Percentiles rank a stretch among this genome's conserved stretches.
Conservation (phyloP, 2,888 invertebrate species). For the Aporophyla nigra region DNA sequence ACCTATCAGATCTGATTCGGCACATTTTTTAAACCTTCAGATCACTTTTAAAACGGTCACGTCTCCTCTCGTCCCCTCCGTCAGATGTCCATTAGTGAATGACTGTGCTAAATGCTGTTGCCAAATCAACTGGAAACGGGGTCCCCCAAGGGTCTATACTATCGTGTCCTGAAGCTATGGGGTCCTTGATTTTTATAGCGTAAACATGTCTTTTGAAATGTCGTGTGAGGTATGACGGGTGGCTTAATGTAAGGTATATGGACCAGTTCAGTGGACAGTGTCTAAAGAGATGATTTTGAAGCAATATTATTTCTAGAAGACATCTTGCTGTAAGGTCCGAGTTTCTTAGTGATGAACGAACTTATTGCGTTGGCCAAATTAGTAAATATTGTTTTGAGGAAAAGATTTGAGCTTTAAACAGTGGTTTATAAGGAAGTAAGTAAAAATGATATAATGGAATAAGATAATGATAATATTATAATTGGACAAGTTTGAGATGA, state of each 20-base stretch:
- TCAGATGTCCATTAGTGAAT: slow-evolving; percentile 71
- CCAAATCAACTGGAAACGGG: slow-evolving; percentile 75
- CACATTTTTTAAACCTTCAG: slow-evolving; percentile 54
- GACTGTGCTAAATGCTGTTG: slow-evolving; percentile 67
- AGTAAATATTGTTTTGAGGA: background rate
- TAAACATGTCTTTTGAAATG: slow-evolving; percentile 52
- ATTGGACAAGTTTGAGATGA: background rate
- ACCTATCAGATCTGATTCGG: slow-evolving; percentile 54
- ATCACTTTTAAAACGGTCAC: slow-evolving; percentile 62
- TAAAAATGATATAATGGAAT: no score
- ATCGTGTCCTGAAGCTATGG: slow-evolving; percentile 48
- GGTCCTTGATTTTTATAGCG: slow-evolving; percentile 57
- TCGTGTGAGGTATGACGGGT: slow-evolving; percentile 33
- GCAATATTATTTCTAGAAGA: no score
- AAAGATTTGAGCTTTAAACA: background rate
- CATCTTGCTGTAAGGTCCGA: background rate
- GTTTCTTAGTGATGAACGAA: background rate
- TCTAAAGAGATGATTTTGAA: background rate
- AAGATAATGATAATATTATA: no score
- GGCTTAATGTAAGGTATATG: slow-evolving; percentile 32
- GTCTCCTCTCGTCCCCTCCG: slow-evolving; percentile 49
- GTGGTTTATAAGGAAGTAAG: background rate
- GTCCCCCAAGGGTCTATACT: slow-evolving; percentile 45
- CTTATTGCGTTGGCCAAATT: background rate
- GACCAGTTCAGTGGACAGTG: slow-evolving; percentile 22